Evolutionary conservation across 2,113 vertebrate genomes (phyloP).

Genomic region (Ciconia stormi): DNA sequence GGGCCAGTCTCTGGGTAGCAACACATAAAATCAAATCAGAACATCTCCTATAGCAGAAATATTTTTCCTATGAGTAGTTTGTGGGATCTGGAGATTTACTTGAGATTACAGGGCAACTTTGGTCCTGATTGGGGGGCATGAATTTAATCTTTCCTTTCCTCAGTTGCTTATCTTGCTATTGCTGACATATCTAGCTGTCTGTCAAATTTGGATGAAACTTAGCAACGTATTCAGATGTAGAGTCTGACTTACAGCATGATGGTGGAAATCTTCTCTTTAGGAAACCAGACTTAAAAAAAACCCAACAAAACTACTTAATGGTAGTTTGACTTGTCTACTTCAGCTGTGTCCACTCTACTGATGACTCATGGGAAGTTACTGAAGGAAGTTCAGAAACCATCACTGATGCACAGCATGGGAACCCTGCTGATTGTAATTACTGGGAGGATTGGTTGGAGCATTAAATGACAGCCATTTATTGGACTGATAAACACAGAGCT

Average conservation of each 20-base stretch:
- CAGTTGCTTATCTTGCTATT: not conserved
- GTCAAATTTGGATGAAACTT: not conserved
- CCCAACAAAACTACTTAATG: not conserved
- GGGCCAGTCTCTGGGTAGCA: not conserved
- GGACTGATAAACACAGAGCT: not conserved
- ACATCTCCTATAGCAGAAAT: not conserved
- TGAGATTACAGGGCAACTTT: not conserved
- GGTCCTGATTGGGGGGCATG: not conserved
- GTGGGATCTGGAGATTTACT: not conserved
- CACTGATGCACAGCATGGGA: conserved; percentile 38
- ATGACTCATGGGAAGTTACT: not conserved
- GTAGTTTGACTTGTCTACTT: not conserved
- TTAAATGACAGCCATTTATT: not conserved
- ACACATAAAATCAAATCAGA: not conserved
- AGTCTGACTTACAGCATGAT: not conserved
- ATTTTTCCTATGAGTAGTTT: not conserved
- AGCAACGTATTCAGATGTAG: not conserved
- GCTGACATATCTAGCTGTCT: not conserved
- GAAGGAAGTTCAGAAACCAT: not conserved
- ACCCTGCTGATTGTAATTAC: not conserved
- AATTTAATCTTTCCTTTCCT: not conserved
- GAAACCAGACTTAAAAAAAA: not conserved
- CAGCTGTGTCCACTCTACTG: not conserved
- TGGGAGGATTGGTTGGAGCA: not conserved
- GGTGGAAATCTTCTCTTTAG: not conserved